phyloP scores from a whole-genome alignment of 1,140 invertebrate species.

The Branchinecta lynchi region DNA sequence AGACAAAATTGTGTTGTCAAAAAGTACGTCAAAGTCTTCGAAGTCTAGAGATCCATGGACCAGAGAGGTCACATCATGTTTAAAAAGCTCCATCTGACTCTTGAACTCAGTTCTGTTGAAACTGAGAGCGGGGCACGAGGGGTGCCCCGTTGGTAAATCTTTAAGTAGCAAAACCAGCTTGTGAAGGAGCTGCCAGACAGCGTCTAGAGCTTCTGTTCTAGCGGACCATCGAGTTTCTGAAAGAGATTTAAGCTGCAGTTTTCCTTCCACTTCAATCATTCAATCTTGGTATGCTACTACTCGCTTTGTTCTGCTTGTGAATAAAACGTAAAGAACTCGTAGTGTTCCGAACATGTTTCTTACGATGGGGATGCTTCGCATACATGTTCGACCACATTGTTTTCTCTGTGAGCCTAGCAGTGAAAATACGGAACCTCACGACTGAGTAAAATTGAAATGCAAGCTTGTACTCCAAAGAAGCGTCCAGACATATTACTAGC shows the following conservation, averaged over 20 bases:
- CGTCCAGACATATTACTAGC: conserved; percentile 4
- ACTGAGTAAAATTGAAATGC: neutral
- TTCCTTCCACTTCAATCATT: neutral
- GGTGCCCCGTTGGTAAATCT: too few relatives aligned
- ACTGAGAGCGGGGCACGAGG: too few relatives aligned
- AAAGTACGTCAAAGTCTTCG: too few relatives aligned
- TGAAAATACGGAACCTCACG: neutral
- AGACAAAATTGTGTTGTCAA: too few relatives aligned
- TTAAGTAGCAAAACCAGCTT: neutral
- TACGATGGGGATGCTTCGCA: neutral
- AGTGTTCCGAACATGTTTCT: neutral
- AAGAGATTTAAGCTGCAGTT: neutral
- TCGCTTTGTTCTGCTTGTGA: neutral
- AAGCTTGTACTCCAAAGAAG: neutral
- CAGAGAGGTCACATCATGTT: too few relatives aligned
- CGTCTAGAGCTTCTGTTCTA: neutral
- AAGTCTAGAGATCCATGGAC: too few relatives aligned
- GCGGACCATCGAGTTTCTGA: neutral
- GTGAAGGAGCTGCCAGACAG: neutral
- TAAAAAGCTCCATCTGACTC: too few relatives aligned
- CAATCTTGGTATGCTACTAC: neutral
- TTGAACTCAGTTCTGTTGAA: too few relatives aligned
- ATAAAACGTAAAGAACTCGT: neutral
- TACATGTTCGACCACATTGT: neutral
- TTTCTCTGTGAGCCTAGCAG: neutral